Percentiles rank a stretch among this genome's conserved stretches.
Evolutionary conservation across 2,797 vertebrate genomes (phyloP).

Genomic region (Amblyopsis hoosieri): DNA sequence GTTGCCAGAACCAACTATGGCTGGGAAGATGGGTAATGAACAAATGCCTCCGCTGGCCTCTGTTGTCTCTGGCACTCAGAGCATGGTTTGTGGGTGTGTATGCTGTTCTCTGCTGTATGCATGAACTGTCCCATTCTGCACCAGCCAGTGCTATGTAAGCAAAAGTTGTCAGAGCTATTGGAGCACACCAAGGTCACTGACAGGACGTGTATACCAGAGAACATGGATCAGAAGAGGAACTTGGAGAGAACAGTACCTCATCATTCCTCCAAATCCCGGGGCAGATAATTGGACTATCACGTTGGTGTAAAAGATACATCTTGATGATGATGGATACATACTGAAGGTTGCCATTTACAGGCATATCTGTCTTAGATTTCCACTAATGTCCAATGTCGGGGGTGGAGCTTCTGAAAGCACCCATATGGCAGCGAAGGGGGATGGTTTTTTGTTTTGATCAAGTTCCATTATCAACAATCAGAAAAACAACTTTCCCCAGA

Average conservation of each 20-base stretch:
- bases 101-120: slow-evolving; percentile 65
- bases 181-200: slow-evolving; percentile 49
- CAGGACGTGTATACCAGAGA: slow-evolving; percentile 1
- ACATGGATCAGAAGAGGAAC: too few species aligned
- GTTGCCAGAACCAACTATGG: slow-evolving; percentile 77
- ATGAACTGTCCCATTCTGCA: slow-evolving; percentile 75
- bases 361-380: too few species aligned
- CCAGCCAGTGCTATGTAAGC: slow-evolving; percentile 66
- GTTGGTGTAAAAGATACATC: too few species aligned
- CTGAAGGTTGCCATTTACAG: too few species aligned
- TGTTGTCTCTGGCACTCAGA: slow-evolving; percentile 71
- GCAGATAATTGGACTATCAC: not conserved
- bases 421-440: too few species aligned
- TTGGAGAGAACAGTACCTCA: too few species aligned
- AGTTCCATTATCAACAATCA: too few species aligned
- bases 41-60: slow-evolving; percentile 55
- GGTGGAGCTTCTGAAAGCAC: too few species aligned
- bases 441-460: too few species aligned
- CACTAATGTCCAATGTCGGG: too few species aligned
- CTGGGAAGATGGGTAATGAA: slow-evolving; percentile 63
- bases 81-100: slow-evolving; percentile 14
- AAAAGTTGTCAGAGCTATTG: slow-evolving; percentile 14
- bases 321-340: too few species aligned
- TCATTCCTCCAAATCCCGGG: not conserved
- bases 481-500: too few species aligned